Base-by-base conservation (phyloP, 2,888 invertebrate species). In the Orthosia cruda region DNA sequence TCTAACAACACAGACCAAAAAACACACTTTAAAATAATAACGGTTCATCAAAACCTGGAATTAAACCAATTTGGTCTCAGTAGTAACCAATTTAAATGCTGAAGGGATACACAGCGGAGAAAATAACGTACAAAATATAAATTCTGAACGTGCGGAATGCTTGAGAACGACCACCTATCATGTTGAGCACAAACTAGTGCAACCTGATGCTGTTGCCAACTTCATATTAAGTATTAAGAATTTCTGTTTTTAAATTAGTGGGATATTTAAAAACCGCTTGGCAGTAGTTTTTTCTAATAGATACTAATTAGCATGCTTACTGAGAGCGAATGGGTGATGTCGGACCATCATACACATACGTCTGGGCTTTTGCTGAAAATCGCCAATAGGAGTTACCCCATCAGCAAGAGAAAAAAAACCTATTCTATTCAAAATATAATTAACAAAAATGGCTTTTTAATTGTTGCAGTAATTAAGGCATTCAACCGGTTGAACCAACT, bases 101-200 rank as follows among this genome's bases (percentile, higher is more conserved):
- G 59, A 65, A 75, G 83, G 68, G 54, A 77, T 64, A 74, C 74
- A 55, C 50, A 49, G 70, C 49, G 23, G n/a, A 72, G 55, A 54
- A 74, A 78, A 85, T 74, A 81, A 79, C 74, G 77, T 71, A 77
- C 81, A 61, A 72, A 71, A 69, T 77, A 77, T 84, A 87, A 84
- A 85, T 79, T 77, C 66, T 69, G 32, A 70, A 62, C 81, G 59
- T 52, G 78, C 55, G 68, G 82, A 82, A 81, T 85, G 82, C 74
- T 69, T 84, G 85, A 77, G 78, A 81, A 75, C 71, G 78, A 84
- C 85, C 85, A 87, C 87, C 85, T 79, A 73, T 84, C 74, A 77
- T 63, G 75, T 65, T 55, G 59, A 71, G 54, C 57, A 71, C 57
- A 62, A 85, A 73, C 57, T 81, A 52, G 71, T 69, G 62, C 85